Percentiles rank a stretch among this genome's conserved stretches.
Conservation (phyloP, 1,140 invertebrate genomes). For the Sesamia nonagrioides region DNA sequence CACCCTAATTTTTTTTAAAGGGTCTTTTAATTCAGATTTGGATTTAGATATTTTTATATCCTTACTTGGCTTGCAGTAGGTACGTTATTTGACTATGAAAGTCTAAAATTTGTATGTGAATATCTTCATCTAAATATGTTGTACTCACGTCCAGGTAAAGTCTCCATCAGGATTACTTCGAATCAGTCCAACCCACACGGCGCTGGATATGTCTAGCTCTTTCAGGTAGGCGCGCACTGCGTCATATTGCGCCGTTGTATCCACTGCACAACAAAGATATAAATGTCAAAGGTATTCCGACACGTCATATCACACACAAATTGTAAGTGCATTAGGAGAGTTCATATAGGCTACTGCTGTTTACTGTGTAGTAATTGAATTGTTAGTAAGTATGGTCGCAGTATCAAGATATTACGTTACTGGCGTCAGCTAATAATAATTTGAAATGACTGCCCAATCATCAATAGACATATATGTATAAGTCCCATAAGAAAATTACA, state of each 20-base stretch:
- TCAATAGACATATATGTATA: too few relatives aligned
- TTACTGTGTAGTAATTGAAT: background rate
- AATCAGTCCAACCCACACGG: constrained; percentile 92
- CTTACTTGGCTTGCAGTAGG: too few relatives aligned
- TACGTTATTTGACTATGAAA: too few relatives aligned
- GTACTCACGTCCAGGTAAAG: constrained; percentile 92
- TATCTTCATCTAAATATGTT: background rate
- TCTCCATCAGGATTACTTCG: constrained; percentile 89
- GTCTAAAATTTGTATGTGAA: too few relatives aligned
- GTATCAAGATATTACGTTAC: background rate
- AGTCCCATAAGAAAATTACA: too few relatives aligned
- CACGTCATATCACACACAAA: too few relatives aligned
- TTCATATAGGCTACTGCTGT: background rate
- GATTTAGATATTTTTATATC: too few relatives aligned
- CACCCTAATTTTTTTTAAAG: background rate
- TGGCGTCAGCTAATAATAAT: too few relatives aligned
- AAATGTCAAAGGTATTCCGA: background rate
- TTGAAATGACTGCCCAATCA: too few relatives aligned
- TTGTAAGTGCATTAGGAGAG: background rate
- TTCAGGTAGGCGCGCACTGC: constrained; percentile 92
- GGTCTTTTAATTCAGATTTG: too few relatives aligned
- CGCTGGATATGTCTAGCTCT: constrained; percentile 91
- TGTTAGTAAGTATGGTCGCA: too few relatives aligned
- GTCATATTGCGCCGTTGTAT: constrained; percentile 91
- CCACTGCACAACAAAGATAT: constrained; percentile 88